A percentile compares a stretch with the other conserved stretches of the same genome.
These are phyloP conservation scores for Dipodomys spectabilis DNA, from an alignment of 2,113 vertebrate genomes.

Conservation along the genomic window DNA sequence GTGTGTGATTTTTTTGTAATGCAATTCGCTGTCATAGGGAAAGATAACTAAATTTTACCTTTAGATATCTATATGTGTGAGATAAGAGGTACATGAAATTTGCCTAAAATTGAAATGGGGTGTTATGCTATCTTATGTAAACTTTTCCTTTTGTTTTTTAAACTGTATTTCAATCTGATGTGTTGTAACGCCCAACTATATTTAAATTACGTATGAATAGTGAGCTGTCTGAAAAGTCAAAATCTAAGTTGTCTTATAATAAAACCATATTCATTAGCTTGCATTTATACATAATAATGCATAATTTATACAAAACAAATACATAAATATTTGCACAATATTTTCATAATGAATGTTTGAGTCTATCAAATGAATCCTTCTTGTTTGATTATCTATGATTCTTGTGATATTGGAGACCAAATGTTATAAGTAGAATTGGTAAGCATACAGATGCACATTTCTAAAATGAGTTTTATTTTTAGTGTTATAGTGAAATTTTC, in stretches of 20 bases:
- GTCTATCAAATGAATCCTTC: not conserved
- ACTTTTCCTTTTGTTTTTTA: not conserved
- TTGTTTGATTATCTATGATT: not conserved
- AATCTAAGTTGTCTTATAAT: not conserved
- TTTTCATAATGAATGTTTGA: slow-evolving; percentile 27
- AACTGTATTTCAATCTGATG: not conserved
- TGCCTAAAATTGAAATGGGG: not conserved
- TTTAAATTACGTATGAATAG: not conserved
- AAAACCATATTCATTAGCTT: not conserved
- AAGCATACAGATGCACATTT: not conserved
- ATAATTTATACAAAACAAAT: not conserved
- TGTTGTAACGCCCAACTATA: not conserved
- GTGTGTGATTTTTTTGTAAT: not conserved
- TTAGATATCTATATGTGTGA: not conserved
- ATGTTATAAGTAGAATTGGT: not conserved
- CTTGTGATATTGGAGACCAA: not conserved
- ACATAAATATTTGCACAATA: not conserved
- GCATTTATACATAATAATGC: not conserved
- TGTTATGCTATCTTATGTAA: not conserved
- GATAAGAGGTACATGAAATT: not conserved
- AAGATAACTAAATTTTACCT: not conserved
- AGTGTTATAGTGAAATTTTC: not conserved
- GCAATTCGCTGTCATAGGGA: not conserved
- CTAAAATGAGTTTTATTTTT: not conserved
- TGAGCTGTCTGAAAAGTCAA: not conserved